Evolutionary conservation across 2,797 vertebrate genomes (phyloP).

Genomic region (Poeciliopsis gracilis): DNA sequence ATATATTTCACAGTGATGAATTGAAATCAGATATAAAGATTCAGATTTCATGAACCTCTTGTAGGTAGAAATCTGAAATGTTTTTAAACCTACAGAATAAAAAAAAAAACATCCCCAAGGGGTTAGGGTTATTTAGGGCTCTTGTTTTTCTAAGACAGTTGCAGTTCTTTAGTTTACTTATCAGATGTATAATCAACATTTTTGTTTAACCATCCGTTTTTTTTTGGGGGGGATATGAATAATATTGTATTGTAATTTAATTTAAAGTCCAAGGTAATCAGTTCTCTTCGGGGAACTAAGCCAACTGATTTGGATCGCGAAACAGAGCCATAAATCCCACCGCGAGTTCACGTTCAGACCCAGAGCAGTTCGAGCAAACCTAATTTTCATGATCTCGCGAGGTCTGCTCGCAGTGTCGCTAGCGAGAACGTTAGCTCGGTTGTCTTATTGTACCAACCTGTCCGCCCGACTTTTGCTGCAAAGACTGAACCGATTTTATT

Average conservation of each 20-base stretch:
- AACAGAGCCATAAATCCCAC: neutral
- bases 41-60: neutral
- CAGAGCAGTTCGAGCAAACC: neutral
- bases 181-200: neutral
- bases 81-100: neutral
- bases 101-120: neutral
- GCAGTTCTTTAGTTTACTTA: neutral
- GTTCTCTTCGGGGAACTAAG: neutral
- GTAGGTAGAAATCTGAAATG: neutral
- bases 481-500: slow-evolving; percentile 38
- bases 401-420: slow-evolving; percentile 31
- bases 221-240: neutral
- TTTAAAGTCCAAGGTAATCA: neutral
- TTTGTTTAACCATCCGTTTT: neutral
- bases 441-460: slow-evolving; percentile 30
- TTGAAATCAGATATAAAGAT: neutral
- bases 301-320: neutral
- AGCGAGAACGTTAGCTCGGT: slow-evolving; percentile 43
- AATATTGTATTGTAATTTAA: neutral
- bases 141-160: neutral
- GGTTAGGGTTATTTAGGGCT: neutral
- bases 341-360: neutral
- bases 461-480: slow-evolving; percentile 59
- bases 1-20: neutral
- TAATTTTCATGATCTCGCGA: slow-evolving; percentile 61